A percentile compares a stretch with the other conserved stretches of the same genome.
phyloP scores from a whole-genome alignment of 1,140 invertebrate genomes.

The Drosophila equinoxialis region DNA sequence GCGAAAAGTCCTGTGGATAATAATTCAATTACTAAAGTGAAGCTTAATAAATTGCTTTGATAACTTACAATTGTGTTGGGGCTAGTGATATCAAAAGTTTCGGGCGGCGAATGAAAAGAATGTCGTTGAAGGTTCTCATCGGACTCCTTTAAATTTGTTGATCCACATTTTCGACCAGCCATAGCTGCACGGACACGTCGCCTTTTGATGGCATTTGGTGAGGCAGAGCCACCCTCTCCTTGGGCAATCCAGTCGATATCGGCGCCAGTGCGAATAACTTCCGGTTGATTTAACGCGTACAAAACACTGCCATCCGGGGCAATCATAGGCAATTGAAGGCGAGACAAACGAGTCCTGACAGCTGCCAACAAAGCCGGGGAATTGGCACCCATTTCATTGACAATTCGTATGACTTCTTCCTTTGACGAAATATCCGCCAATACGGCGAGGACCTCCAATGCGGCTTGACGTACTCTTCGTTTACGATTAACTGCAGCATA shows the following conservation, averaged over 20 bases:
- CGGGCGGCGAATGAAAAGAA: slow-evolving; percentile 72
- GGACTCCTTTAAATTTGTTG: neutral
- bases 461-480: slow-evolving; percentile 89
- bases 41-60: neutral
- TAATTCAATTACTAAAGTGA: neutral
- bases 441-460: slow-evolving; percentile 91
- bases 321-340: slow-evolving; percentile 87
- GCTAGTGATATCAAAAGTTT: slow-evolving; percentile 58
- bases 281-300: slow-evolving; percentile 84
- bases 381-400: slow-evolving; percentile 81
- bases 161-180: slow-evolving; percentile 11
- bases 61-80: slow-evolving; percentile 45
- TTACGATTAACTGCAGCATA: slow-evolving; percentile 87
- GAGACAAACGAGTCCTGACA: slow-evolving; percentile 85
- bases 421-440: slow-evolving; percentile 89
- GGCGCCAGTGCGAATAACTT: slow-evolving; percentile 80
- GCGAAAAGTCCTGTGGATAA: slow-evolving; percentile 52
- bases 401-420: slow-evolving; percentile 83
- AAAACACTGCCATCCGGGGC: slow-evolving; percentile 88
- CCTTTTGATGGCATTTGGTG: slow-evolving; percentile 83
- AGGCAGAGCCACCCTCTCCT: slow-evolving; percentile 85
- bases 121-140: slow-evolving; percentile 58
- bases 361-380: slow-evolving; percentile 84
- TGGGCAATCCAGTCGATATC: slow-evolving; percentile 89
- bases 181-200: slow-evolving; percentile 42